Evolutionary conservation across 2,888 invertebrate species (phyloP).

Genomic region (Galerucella nymphaeae): DNA sequence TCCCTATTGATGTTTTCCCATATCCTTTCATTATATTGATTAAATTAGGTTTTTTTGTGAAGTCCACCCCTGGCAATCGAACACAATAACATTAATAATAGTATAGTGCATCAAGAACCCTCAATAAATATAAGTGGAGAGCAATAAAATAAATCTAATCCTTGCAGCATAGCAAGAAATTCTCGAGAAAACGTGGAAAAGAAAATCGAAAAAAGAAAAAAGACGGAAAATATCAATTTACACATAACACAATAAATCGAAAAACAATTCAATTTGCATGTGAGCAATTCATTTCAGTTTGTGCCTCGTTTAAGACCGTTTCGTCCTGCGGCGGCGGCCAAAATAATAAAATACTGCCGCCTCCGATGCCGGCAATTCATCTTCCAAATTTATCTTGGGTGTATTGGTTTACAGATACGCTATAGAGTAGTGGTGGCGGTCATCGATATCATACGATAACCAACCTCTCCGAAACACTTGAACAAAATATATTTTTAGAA

Average conservation of each 20-base stretch:
- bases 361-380: conserved; percentile 49
- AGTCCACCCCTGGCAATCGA: not conserved
- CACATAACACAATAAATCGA: conserved; percentile 56
- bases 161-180: conserved; percentile 11
- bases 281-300: conserved; percentile 54
- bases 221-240: conserved; percentile 48
- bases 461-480: conserved; percentile 17
- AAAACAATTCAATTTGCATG: conserved; percentile 59
- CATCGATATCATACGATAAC: conserved; percentile 49
- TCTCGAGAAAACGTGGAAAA: conserved; percentile 6
- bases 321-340: conserved; percentile 49
- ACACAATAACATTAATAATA: conserved; percentile 25
- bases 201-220: conserved; percentile 23
- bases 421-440: conserved; percentile 38
- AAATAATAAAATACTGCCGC: conserved; percentile 56
- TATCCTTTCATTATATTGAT: too few species aligned
- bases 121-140: conserved; percentile 42
- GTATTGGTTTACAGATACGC: conserved; percentile 57
- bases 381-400: conserved; percentile 56
- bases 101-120: conserved; percentile 37
- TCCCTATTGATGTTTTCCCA: too few species aligned
- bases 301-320: conserved; percentile 55
- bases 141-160: conserved; percentile 44
- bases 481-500: too few species aligned
- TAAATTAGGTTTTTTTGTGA: not conserved